Base-by-base conservation (phyloP, 2,797 vertebrate species). In the Sebastes itinus region DNA sequence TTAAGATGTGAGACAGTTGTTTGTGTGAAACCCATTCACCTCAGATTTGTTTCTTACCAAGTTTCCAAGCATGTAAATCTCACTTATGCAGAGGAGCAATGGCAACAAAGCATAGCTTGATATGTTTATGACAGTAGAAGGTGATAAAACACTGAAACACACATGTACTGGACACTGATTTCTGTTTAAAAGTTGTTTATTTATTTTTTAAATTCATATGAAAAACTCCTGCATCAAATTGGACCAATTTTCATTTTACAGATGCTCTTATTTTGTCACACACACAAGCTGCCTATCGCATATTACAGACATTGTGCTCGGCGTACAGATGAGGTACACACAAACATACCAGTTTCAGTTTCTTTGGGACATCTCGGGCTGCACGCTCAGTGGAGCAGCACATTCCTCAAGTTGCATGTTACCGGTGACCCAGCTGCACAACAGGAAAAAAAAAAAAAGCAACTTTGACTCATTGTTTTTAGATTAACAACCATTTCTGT, bases 181-280 rank as follows among this genome's bases (percentile, higher is more conserved):
- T 86, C 52, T 72, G 70, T 89, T 87, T 68, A 77, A 90, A 93
- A 88, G 66, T 77, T 82, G 64, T 94, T 92, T 92, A 80, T 88
- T 89, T 83, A 35, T 77, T 63, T 76, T 77, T 76, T 38, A 27
- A 77, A 86, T 90, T 86, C 83, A 89, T 82, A 89, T 90, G 88
- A 92, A 94, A 91, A 87, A 86, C 78, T 56, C 67, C 54, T 87
- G 82, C 74, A 78, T 77, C 81, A 78, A 49, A 83, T 73, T 86
- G 42, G 72, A 76, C 75, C 78, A 49, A 60, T 87, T 74, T 66
- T 67, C 11, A 25, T 79, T 81, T 87, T 70, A 80, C 68, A 80
- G 25, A 65, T 69, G 33, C 33, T 61, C 32, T 78, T 42, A 30
- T 70, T 58, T 69, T 56, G 66, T 75, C 56, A 84, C 71, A 82